A percentile compares a stretch with the other conserved stretches of the same genome.
These are phyloP conservation scores for Platypus cylindrus DNA, from an alignment of 2,888 invertebrate genomes.

Conservation along the genomic window DNA sequence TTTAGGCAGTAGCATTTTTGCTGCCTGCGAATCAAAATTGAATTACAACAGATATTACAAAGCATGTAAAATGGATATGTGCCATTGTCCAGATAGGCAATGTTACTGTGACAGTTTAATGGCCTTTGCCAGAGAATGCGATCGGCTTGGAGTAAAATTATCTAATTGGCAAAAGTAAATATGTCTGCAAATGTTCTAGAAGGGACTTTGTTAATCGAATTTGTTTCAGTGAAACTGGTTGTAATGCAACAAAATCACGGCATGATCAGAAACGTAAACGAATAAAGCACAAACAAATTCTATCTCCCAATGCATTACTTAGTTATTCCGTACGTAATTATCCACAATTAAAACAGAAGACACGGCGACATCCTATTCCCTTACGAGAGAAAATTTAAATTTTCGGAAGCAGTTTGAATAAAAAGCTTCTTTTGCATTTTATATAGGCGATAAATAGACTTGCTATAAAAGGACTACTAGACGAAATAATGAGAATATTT, in stretches of 20 bases:
- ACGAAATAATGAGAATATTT: too few relatives aligned
- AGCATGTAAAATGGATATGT: constrained; percentile 66
- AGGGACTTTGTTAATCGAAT: neutral
- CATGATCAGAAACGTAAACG: neutral
- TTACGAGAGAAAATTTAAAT: too few relatives aligned
- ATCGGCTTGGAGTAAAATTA: constrained; percentile 59
- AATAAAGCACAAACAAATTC: neutral
- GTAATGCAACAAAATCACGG: constrained; percentile 4
- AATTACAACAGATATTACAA: constrained; percentile 65
- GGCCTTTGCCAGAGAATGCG: constrained; percentile 81
- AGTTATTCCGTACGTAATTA: neutral
- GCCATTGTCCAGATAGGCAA: constrained; percentile 66
- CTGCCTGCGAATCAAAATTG: constrained; percentile 39
- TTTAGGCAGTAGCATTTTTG: constrained; percentile 44
- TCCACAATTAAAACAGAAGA: neutral
- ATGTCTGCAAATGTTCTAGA: neutral
- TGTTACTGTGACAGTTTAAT: constrained; percentile 86
- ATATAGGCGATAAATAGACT: too few relatives aligned
- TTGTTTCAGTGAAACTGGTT: constrained; percentile 7
- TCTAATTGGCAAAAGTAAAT: constrained; percentile 54
- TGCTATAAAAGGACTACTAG: too few relatives aligned
- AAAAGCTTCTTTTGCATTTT: too few relatives aligned
- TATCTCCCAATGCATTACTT: neutral
- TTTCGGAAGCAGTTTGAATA: too few relatives aligned
- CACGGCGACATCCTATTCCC: neutral